A percentile compares a stretch with the other conserved stretches of the same genome.
phyloP scores from a whole-genome alignment of 2,113 vertebrate genomes.

The Phyllopteryx taeniolatus region DNA sequence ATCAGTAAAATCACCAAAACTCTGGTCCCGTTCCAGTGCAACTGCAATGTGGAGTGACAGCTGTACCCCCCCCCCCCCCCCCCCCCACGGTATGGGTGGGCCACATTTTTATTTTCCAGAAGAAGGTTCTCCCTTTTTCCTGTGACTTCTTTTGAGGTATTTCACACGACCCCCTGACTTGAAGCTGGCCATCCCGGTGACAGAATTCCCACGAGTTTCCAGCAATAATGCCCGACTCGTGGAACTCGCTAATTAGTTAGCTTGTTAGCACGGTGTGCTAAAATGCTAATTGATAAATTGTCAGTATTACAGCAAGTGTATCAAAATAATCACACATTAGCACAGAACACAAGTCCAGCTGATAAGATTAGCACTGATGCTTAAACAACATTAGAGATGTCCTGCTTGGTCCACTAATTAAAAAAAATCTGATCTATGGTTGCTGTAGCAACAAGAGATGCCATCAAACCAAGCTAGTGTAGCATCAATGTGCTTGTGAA shows the following conservation, averaged over 20 bases:
- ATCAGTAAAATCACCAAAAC: not conserved
- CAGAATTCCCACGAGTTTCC: slow-evolving; percentile 1
- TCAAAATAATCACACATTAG: not conserved
- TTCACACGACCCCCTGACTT: not conserved
- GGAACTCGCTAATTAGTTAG: not conserved
- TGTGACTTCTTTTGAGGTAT: slow-evolving; percentile 20
- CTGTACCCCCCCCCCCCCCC: slow-evolving; percentile 55
- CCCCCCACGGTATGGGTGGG: slow-evolving; percentile 73
- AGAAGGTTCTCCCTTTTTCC: slow-evolving; percentile 29
- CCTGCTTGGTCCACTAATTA: not conserved
- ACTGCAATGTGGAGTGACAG: slow-evolving; percentile 60
- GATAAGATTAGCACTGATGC: not conserved
- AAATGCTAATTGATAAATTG: too few species aligned
- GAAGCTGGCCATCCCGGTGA: not conserved
- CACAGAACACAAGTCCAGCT: too few species aligned
- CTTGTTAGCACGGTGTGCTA: not conserved
- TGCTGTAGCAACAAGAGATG: too few species aligned
- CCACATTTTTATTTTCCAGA: slow-evolving; percentile 30
- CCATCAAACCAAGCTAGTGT: not conserved
- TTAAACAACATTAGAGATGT: not conserved
- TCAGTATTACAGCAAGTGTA: too few species aligned
- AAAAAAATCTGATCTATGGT: not conserved
- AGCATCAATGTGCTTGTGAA: not conserved
- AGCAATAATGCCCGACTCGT: not conserved
- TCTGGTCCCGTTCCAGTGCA: not conserved